Percentiles rank a stretch among this genome's conserved stretches.
phyloP scores from a whole-genome alignment of 2,888 invertebrate genomes.

The Exocentrus adspersus region DNA sequence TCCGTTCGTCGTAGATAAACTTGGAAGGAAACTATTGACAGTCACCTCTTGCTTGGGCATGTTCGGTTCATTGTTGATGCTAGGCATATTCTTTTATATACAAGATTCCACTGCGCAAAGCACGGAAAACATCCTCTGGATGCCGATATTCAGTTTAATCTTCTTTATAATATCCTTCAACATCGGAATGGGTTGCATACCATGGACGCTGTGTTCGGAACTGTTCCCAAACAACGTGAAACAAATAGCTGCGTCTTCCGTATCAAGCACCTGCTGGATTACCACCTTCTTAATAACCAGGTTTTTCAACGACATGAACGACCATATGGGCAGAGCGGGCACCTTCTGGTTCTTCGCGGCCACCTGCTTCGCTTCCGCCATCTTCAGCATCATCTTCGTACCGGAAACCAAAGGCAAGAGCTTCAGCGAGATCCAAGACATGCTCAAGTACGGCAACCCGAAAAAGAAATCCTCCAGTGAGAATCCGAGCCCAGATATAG shows the following conservation, averaged over 20 bases:
- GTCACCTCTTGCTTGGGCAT: slow-evolving; percentile 75
- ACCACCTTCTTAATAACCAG: slow-evolving; percentile 78
- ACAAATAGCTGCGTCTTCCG: slow-evolving; percentile 76
- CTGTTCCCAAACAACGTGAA: slow-evolving; percentile 82
- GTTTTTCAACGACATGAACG: slow-evolving; percentile 70
- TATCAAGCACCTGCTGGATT: slow-evolving; percentile 78
- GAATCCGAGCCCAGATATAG: neutral
- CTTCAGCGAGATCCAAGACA: slow-evolving; percentile 82
- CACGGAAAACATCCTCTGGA: slow-evolving; percentile 67
- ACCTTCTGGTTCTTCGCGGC: slow-evolving; percentile 78
- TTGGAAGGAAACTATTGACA: slow-evolving; percentile 78
- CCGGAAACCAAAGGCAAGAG: slow-evolving; percentile 92
- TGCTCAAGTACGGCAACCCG: slow-evolving; percentile 48
- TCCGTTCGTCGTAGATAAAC: slow-evolving; percentile 78
- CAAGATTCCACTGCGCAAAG: slow-evolving; percentile 66
- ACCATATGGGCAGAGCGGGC: slow-evolving; percentile 68
- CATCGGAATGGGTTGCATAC: slow-evolving; percentile 74
- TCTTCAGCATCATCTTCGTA: slow-evolving; percentile 81
- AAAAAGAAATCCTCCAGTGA: neutral
- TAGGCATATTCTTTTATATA: slow-evolving; percentile 65
- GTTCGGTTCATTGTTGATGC: slow-evolving; percentile 68
- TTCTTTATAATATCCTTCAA: slow-evolving; percentile 72
- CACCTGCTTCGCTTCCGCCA: slow-evolving; percentile 67
- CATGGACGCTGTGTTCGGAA: slow-evolving; percentile 83
- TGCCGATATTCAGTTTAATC: slow-evolving; percentile 77